Base-by-base conservation (phyloP, 2,888 invertebrate genomes). In the Helleia helle region DNA sequence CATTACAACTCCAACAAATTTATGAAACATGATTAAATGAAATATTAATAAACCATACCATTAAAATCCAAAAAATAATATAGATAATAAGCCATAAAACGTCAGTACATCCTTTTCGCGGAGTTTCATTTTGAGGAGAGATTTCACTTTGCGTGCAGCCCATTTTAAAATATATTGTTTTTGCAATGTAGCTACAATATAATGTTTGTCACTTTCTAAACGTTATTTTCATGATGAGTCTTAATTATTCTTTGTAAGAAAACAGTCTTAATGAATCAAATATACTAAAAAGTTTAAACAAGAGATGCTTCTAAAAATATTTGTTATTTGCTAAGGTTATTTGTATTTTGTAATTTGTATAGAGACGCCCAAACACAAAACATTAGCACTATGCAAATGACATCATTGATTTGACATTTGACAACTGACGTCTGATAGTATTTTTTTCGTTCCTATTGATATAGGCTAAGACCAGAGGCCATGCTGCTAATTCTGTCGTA, bases 31-130 rank as follows among this genome's bases (percentile, higher is more conserved):
- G 4, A 25, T 3, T 9, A n/a, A 15, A 7, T 4, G 26, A 11
- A 22, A 29, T 12, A 6, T 41, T 2, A 7, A 7, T 5, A 6
- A 7, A 28, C 62, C 77, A 81, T 87, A 95, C 95, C 94, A 95
- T 90, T 52, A 94, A 76, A 65, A 92, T 89, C 93, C 93, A 94
- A 74, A 95, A 94, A 40, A 90, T 65, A 51, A 94, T 87, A 64
- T 92, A 95, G 59, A 93, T 74, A 61, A 90, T 86, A 28, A 95
- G 87, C 93, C 93, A 95, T 52, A 92, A 86, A 6, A 93, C 87
- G 79, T 95, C 95, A 2, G 95, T 95, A 62, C 95, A 95, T 38
- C 90, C 89, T 65, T 94, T 88, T 42, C 81, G 86, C 12, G 87
- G 85, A 28, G 86, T 72, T 65, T 88, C 85, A 71, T 87, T 86